Evolutionary conservation across 2,888 invertebrate species (phyloP).

Genomic region (Apodemia hepburni): DNA sequence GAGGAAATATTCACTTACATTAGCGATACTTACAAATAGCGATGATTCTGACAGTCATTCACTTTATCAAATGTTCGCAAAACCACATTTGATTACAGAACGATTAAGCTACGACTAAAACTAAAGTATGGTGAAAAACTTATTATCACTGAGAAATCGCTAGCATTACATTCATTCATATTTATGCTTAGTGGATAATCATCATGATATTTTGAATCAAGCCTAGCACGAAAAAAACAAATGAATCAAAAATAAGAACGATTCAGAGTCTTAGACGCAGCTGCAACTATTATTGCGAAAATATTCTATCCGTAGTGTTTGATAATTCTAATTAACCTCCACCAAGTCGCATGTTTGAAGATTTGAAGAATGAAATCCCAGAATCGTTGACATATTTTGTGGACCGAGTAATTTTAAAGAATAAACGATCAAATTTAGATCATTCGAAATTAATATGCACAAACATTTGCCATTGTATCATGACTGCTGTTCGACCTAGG

Average conservation of each 20-base stretch:
- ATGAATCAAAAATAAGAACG: constrained; percentile 36
- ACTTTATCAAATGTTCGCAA: too few species aligned
- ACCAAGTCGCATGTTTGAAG: constrained; percentile 31
- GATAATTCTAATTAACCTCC: constrained; percentile 30
- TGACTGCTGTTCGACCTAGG: constrained; percentile 35
- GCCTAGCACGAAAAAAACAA: constrained; percentile 36
- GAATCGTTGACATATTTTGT: constrained; percentile 36
- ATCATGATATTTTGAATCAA: constrained; percentile 33
- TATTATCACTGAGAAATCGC: constrained; percentile 38
- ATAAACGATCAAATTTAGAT: constrained; percentile 38
- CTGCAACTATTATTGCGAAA: constrained; percentile 35
- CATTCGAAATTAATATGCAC: constrained; percentile 32
- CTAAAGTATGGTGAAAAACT: constrained; percentile 40
- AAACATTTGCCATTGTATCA: constrained; percentile 31
- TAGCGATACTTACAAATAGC: too few species aligned
- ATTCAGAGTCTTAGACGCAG: constrained; percentile 34
- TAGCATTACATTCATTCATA: constrained; percentile 28
- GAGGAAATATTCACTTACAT: too few species aligned
- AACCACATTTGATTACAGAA: too few species aligned
- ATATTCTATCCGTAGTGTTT: constrained; percentile 30
- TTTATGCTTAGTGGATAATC: constrained; percentile 29
- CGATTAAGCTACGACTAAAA: constrained; percentile 37
- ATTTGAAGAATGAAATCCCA: constrained; percentile 39
- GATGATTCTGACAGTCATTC: too few species aligned
- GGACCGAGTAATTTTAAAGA: constrained; percentile 39